Conservation (phyloP, 2,888 invertebrate genomes). For the Nasonia oneida region DNA sequence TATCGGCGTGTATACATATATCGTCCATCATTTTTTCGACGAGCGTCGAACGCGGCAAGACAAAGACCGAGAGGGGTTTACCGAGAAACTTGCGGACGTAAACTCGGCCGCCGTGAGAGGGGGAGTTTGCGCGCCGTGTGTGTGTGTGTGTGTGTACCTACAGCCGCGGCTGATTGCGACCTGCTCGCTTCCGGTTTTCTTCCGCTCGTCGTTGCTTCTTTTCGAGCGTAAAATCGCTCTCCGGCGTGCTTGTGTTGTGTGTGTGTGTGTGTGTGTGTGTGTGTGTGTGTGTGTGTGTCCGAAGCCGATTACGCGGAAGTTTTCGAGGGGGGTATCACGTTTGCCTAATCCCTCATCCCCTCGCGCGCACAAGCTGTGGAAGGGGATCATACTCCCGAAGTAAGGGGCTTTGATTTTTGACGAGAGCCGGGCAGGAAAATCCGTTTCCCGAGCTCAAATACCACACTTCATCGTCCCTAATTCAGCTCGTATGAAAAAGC, state of each 20-base stretch:
- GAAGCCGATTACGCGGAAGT: conserved; percentile 33
- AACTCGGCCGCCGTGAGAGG: not conserved
- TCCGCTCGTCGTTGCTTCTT: not conserved
- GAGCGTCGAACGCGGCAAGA: not conserved
- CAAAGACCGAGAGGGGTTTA: not conserved
- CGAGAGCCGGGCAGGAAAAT: too few relatives aligned
- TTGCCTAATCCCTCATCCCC: not conserved
- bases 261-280: not conserved
- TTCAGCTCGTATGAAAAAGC: not conserved
- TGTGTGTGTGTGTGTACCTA: too few relatives aligned
- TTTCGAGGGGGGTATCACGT: conserved; percentile 22
- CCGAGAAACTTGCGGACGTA: not conserved
- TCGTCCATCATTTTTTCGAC: not conserved
- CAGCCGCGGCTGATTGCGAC: conserved; percentile 5
- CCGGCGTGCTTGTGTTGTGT: not conserved
- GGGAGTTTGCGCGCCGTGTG: not conserved
- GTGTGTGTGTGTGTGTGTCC: not conserved
- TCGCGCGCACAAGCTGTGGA: not conserved
- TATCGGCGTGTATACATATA: not conserved
- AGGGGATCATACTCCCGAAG: not conserved
- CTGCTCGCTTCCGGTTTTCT: not conserved
- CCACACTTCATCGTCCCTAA: not conserved
- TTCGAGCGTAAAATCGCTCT: conserved; percentile 33
- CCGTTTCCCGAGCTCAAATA: too few relatives aligned
- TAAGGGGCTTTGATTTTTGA: not conserved